Conservation (phyloP, 1,140 invertebrate species). For the Amphibalanus amphitrite region DNA sequence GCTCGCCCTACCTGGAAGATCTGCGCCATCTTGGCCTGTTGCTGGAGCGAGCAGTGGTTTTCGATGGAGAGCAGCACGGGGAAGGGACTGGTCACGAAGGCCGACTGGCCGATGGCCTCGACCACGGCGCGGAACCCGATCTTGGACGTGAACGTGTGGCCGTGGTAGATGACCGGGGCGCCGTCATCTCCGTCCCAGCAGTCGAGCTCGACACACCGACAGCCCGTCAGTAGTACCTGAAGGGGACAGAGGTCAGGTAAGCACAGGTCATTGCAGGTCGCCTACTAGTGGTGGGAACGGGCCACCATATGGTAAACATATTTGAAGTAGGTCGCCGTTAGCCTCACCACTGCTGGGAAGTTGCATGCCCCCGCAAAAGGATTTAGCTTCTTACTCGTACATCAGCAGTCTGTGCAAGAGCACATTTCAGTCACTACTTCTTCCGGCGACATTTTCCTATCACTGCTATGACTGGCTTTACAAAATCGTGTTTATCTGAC, state of each 20-base stretch:
- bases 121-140: slow-evolving; percentile 74
- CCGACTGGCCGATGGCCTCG: slow-evolving; percentile 77
- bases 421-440: no score
- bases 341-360: no score
- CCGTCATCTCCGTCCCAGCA: slow-evolving; percentile 89
- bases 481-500: no score
- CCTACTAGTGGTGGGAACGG: no score
- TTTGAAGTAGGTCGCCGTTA: no score
- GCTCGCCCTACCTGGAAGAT: slow-evolving; percentile 66
- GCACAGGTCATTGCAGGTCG: no score
- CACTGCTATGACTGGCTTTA: no score
- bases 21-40: slow-evolving; percentile 86
- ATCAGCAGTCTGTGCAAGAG: no score
- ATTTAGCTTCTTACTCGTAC: no score
- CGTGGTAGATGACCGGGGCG: slow-evolving; percentile 75
- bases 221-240: slow-evolving; percentile 73
- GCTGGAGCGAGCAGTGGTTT: slow-evolving; percentile 83
- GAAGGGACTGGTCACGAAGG: slow-evolving; percentile 76
- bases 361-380: no score
- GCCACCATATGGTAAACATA: no score
- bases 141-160: slow-evolving; percentile 80
- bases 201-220: slow-evolving; percentile 83
- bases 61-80: slow-evolving; percentile 90
- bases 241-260: slow-evolving; percentile 11
- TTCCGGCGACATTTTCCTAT: no score